Evolutionary conservation across 2,888 invertebrate genomes (phyloP), one percentile per base, ranked within the genome.

Genomic region (Drosophila phalerata): DNA sequence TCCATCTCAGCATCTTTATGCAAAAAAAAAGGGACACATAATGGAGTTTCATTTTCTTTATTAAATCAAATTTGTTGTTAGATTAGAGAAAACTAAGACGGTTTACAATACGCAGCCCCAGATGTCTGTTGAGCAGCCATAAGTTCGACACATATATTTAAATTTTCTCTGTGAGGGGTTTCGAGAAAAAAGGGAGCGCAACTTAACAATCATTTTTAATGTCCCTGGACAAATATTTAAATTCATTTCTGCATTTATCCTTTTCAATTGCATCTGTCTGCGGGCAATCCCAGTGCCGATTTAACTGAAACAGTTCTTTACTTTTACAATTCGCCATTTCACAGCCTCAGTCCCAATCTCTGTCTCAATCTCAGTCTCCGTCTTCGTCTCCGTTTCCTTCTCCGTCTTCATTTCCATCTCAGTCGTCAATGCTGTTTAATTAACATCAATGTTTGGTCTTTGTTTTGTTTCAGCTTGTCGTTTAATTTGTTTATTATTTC

Each of bases 51-150:
- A 82, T 79, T 85, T 79, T 73, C 69, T 79, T 75, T 85, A 87
- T 84, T 87, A 79, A 79, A 77, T 79, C 82, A 70, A 69, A 77
- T 88, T 77, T 89, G 88, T 70, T 85, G 79, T 73, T 73, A 77
- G 77, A 81, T 81, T 55, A 58, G 55, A 51, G 15, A 22, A 11
- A 74, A 58, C 52, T 40, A 53, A 28, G 19, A 28, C 15, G 45
- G 32, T 19, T 42, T 34, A 52, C 51, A 58, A 55, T 43, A 25
- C 17, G 32, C 25, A 22, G 52, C 2, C 45, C 43, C 47, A 42
- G 51, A 55, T 55, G 55, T 53, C 32, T 30, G 63, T 38, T 49
- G 38, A 38, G 47, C 32, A 55, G 55, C 34, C 63, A 56, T 63
- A 22, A 63, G 40, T 48, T 48, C 45, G 2, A 28, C 66, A 28